Percentiles rank a stretch among this genome's conserved stretches.
Conservation (phyloP, 2,888 invertebrate genomes). For the Drosophila setosimentum region DNA sequence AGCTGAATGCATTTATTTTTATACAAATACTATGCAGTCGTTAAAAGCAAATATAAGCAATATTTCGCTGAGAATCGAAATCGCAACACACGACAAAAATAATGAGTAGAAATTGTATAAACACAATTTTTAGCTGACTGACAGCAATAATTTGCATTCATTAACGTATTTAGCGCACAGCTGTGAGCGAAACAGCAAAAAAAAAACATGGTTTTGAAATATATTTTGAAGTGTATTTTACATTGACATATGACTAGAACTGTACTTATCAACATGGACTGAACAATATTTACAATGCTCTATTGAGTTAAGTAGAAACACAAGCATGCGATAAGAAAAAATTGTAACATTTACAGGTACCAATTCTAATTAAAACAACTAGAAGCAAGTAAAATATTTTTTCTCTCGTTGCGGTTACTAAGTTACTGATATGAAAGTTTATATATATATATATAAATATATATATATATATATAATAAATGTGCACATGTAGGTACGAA, state of each 20-base stretch:
- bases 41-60: conserved; percentile 23
- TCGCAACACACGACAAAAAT: background rate
- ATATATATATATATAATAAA: too few relatives aligned
- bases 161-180: background rate
- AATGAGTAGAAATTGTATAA: conserved; percentile 2
- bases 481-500: background rate
- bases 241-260: background rate
- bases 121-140: conserved; percentile 10
- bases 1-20: conserved; percentile 12
- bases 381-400: background rate
- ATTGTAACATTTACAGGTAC: background rate
- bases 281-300: conserved; percentile 36
- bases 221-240: background rate
- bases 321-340: conserved; percentile 36
- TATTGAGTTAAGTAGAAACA: background rate
- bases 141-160: conserved; percentile 5
- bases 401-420: background rate
- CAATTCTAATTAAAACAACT: conserved; percentile 7
- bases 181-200: background rate
- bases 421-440: background rate
- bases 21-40: conserved; percentile 48
- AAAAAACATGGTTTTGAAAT: background rate
- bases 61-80: conserved; percentile 28
- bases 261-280: background rate
- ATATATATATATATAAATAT: background rate